Base-by-base conservation (phyloP, 1,140 invertebrate genomes). In the Achatina immaculata region DNA sequence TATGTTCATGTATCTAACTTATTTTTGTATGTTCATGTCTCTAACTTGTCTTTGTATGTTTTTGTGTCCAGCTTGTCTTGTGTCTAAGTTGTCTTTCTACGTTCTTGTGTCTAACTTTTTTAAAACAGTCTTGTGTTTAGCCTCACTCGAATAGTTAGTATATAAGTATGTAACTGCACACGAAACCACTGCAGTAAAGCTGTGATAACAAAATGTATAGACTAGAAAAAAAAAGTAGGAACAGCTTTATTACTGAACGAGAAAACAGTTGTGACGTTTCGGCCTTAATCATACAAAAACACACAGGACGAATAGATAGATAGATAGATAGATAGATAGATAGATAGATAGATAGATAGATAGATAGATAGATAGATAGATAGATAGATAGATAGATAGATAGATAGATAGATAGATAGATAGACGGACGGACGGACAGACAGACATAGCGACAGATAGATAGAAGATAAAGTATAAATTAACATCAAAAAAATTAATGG, bases 261-360 rank as follows among this genome's bases (percentile, higher is more conserved):
- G n/a, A n/a, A n/a, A n/a, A n/a, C n/a, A n/a, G n/a, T n/a, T n/a
- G n/a, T n/a, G n/a, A n/a, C n/a, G n/a, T n/a, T n/a, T n/a, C n/a
- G n/a, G n/a, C n/a, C n/a, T n/a, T n/a, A n/a, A n/a, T n/a, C n/a
- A n/a, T n/a, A n/a, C n/a, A n/a, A n/a, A n/a, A n/a, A n/a, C n/a
- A n/a, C n/a, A n/a, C n/a, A n/a, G n/a, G n/a, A n/a, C n/a, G n/a
- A n/a, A n/a, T n/a, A n/a, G n/a, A n/a, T n/a, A n/a, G n/a, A n/a
- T n/a, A n/a, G n/a, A n/a, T n/a, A n/a, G n/a, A 51, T 51, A 51
- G 48, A 51, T 51, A 51, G 48, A 51, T 51, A 51, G 48, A 51
- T 51, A 51, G 48, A 51, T 51, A 51, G 48, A 51, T 51, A 51
- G 48, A 51, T 51, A 51, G 48, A 51, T 51, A 51, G 48, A 51